Conservation (phyloP, 1,140 invertebrate genomes). For the Euschistus heros region DNA sequence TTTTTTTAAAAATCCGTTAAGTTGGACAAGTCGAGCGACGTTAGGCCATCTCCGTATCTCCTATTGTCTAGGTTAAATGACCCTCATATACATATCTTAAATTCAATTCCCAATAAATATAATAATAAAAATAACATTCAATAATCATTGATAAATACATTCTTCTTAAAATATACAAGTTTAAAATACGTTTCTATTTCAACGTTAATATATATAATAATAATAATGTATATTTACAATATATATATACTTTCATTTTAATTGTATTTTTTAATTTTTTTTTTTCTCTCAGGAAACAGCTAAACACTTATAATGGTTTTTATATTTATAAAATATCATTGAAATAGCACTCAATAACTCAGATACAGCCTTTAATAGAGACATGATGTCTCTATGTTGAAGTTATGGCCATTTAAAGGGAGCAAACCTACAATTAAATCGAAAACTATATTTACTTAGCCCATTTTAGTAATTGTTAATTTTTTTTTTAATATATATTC, state of each 20-base stretch:
- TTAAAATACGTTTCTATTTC: constrained; percentile 5
- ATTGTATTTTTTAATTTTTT: background rate
- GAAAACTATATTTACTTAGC: no score
- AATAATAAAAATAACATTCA: constrained; percentile 5
- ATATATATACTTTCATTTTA: background rate
- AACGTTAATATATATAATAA: constrained; percentile 5
- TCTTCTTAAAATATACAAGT: constrained; percentile 8
- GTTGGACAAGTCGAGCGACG: no score
- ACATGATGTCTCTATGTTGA: no score
- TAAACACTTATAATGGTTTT: background rate
- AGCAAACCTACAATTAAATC: no score
- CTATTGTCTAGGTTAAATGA: no score
- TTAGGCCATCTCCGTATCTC: no score
- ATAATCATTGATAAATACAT: background rate
- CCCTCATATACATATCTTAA: background rate
- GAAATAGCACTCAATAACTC: no score
- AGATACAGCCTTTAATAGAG: no score
- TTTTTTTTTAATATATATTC: background rate
- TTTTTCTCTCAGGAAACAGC: constrained; percentile 2
- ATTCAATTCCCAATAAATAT: background rate
- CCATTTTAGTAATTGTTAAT: background rate
- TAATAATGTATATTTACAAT: constrained; percentile 5
- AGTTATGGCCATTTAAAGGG: no score
- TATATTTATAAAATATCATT: constrained; percentile 2
- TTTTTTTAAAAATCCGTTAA: no score